phyloP scores from a whole-genome alignment of 1,140 invertebrate genomes.

The Zaprionus kolodkinae region DNA sequence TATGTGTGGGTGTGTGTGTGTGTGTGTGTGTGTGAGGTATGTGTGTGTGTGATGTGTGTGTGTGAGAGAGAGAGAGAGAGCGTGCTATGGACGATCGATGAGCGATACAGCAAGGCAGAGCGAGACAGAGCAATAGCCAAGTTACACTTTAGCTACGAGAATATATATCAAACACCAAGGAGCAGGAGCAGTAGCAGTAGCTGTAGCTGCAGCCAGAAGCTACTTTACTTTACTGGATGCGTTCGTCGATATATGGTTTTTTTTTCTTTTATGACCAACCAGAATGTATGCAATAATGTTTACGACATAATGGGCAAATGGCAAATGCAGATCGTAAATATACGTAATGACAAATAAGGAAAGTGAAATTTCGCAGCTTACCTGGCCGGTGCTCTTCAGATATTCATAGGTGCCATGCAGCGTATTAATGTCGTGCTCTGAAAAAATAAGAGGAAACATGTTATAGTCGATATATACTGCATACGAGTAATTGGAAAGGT shows the following conservation, averaged over 20 bases:
- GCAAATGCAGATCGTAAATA: constrained; percentile 32
- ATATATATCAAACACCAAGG: constrained; percentile 80
- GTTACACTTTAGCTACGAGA: constrained; percentile 34
- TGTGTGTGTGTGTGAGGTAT: constrained; percentile 38
- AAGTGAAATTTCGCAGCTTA: constrained; percentile 46
- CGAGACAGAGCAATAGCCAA: constrained; percentile 15
- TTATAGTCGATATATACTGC: constrained; percentile 2
- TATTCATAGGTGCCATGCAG: constrained; percentile 82
- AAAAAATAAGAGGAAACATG: constrained; percentile 32
- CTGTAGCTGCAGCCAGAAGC: not conserved
- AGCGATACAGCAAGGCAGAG: constrained; percentile 31
- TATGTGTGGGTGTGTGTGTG: constrained; percentile 46
- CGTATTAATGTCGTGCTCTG: constrained; percentile 80
- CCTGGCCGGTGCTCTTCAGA: constrained; percentile 83
- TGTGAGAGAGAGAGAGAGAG: constrained; percentile 14
- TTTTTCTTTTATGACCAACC: constrained; percentile 48
- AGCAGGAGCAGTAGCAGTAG: constrained; percentile 44
- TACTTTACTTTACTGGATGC: constrained; percentile 36
- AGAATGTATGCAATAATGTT: constrained; percentile 71
- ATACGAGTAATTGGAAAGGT: not conserved
- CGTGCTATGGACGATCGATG: constrained; percentile 42
- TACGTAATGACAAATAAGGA: not conserved
- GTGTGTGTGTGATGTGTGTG: constrained; percentile 34
- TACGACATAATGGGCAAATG: constrained; percentile 37
- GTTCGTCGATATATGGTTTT: constrained; percentile 14